Percentiles rank a stretch among this genome's conserved stretches.
Conservation (phyloP, 1,140 invertebrate genomes). For the Drosophila rhopaloa region DNA sequence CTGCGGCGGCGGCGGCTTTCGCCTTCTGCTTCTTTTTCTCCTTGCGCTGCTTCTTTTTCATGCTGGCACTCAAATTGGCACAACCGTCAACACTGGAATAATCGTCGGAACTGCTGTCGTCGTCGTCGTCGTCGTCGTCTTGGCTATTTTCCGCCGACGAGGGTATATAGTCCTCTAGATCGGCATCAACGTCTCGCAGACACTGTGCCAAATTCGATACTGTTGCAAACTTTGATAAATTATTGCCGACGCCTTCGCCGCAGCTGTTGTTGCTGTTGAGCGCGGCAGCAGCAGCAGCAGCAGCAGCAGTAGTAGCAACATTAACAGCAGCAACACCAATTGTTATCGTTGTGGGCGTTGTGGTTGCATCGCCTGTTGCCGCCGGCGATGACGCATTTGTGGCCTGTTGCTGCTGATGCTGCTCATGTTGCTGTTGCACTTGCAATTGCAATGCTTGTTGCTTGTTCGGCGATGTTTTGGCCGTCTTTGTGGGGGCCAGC, state of each 20-base stretch:
- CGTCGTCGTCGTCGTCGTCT: slow-evolving; percentile 20
- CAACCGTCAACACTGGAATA: slow-evolving; percentile 73
- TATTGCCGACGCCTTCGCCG: slow-evolving; percentile 74
- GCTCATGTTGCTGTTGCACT: slow-evolving; percentile 16
- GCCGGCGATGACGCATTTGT: slow-evolving; percentile 63
- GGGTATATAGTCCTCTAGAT: slow-evolving; percentile 82
- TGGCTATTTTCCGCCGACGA: slow-evolving; percentile 75
- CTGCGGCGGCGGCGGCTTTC: slow-evolving; percentile 48
- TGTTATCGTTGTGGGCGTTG: slow-evolving; percentile 42
- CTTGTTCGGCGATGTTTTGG: slow-evolving; percentile 49
- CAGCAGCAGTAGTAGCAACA: slow-evolving; percentile 11
- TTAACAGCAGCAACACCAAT: slow-evolving; percentile 32
- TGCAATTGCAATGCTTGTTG: slow-evolving; percentile 19
- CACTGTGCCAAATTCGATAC: slow-evolving; percentile 84
- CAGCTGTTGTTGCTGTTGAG: slow-evolving; percentile 62
- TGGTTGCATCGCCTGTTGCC: slow-evolving; percentile 24
- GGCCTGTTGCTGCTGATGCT: slow-evolving; percentile 29
- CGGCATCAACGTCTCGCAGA: slow-evolving; percentile 84
- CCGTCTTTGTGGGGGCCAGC: slow-evolving; percentile 71
- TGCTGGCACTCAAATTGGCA: slow-evolving; percentile 69
- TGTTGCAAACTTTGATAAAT: slow-evolving; percentile 85
- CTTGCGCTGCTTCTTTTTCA: slow-evolving; percentile 83
- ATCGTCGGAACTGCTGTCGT: slow-evolving; percentile 61
- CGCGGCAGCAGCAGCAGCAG: slow-evolving; percentile 9
- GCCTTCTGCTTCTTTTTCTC: slow-evolving; percentile 77